Base-by-base conservation (phyloP, 1,140 invertebrate genomes). In the Liolophura sinensis region DNA sequence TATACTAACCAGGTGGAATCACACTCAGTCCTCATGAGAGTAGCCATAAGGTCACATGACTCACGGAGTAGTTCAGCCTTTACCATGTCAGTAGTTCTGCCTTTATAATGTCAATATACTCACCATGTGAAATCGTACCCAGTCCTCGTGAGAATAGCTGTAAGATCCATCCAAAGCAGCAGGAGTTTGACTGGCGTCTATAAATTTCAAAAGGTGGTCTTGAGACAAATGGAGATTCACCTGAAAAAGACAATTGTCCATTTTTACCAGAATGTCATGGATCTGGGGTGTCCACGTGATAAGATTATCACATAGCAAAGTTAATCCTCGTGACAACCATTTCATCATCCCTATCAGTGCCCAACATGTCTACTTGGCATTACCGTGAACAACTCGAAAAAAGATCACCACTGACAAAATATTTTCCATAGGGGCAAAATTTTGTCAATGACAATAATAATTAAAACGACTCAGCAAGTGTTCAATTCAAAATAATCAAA, bases 71-170 rank as follows among this genome's bases (percentile, higher is more conserved):
- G 40, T 50, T 47, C 60, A 48, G 18, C 12, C 51, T 24, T 5
- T 24, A 7, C 3, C 3, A 20, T n/a, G 12, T 54, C 51, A 54
- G 51, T 54, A 24, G 51, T n/a, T 20, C n/a, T 4, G 24, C 24
- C n/a, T n/a, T 54, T 24, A 24, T 12, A 20, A 54, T n/a, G 22
- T 12, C 3, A 27, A n/a, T 47, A n/a, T n/a, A 58, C 67, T 73
- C 73, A 83, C 81, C 74, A 75, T 75, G 62, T 77, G 66, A 68
- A 82, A 82, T 31, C 77, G 74, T 20, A 81, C 70, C 82, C 81
- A 84, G 24, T 78, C 71, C 47, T 78, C 76, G 51, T 82, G 81
- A 62, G 76, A 73, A 60, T 82, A 80, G 12, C 62, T 25, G 60
- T 74, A 80, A 16, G 62, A 57, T 0, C 82, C 82, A 60, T 80